phyloP scores from a whole-genome alignment of 2,113 vertebrate genomes.

The Cryptomyrus ogoouensis region DNA sequence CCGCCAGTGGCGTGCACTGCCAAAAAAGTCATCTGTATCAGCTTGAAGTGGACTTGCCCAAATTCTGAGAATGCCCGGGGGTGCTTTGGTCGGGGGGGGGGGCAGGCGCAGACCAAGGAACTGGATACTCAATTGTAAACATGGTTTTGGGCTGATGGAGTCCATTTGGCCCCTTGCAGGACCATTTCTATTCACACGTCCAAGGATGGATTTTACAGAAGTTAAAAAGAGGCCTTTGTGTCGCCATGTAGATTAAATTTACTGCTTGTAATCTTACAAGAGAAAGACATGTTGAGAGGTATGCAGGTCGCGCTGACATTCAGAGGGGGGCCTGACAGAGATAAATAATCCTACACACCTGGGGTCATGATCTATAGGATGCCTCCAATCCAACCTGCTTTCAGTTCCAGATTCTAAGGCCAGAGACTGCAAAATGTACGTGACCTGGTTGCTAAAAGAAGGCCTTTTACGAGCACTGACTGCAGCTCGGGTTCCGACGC shows the following conservation, averaged over 20 bases:
- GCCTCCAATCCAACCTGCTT: constrained; percentile 33
- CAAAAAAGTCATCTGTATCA: background rate
- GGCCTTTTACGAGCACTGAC: background rate
- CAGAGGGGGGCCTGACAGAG: constrained; percentile 41
- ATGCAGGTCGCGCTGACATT: constrained; percentile 21
- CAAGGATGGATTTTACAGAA: constrained; percentile 8
- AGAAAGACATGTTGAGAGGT: constrained; percentile 6
- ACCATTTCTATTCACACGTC: background rate
- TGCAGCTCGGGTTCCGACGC: background rate
- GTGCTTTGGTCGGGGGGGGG: background rate
- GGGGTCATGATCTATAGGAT: constrained; percentile 29
- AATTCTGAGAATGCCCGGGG: background rate
- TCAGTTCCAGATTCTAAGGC: constrained; percentile 50
- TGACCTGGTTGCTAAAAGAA: constrained; percentile 24
- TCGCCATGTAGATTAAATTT: constrained; percentile 34
- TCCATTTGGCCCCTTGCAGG: background rate
- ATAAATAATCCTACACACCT: constrained; percentile 42
- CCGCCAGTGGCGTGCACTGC: background rate
- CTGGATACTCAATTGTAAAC: constrained; percentile 13
- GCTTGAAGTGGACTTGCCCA: background rate
- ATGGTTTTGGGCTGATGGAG: constrained; percentile 2
- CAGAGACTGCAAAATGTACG: constrained; percentile 28
- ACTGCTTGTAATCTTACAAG: constrained; percentile 36
- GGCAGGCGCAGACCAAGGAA: background rate
- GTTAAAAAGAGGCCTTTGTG: constrained; percentile 7